Evolutionary conservation across 2,797 vertebrate genomes (phyloP), one percentile per base, ranked within the genome.

Genomic region (Yasuhikotakia modesta): DNA sequence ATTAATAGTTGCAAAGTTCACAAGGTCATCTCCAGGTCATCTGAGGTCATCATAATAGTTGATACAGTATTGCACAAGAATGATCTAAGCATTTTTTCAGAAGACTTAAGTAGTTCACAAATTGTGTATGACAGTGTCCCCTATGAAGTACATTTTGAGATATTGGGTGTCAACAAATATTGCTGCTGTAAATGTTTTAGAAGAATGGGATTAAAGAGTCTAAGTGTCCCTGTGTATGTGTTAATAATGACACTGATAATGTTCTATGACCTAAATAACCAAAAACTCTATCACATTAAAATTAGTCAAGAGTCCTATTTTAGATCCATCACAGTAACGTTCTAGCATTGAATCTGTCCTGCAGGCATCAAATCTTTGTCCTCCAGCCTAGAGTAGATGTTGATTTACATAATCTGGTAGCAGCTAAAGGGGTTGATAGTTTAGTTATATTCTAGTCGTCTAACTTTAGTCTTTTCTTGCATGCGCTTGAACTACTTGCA

Each of bases 401-500:
- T 65, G n/a, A 39, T 70, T 58, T 60, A 50, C 16, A 76, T 27
- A 35, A 66, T 30, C 24, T 71, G 21, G 13, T 11, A 19, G 32
- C 48, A 50, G 45, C 79, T 79, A 81, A 73, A 73, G 64, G 76
- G 70, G 21, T 60, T 50, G 67, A 17, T 58, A 67, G 43, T 77
- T 83, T 70, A 73, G n/a, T 77, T 68, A 73, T 45, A 19, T 19
- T 63, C 78, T 80, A 76, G 55, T 78, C 76, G 72, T 48, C 79
- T 84, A 68, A 72, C 43, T 58, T 43, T 16, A 39, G 22, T 64
- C 46, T 79, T 76, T 60, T 82, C 65, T 75, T 24, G 71, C 85
- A 86, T 84, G 83, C 85, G 81, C 55, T 83, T 81, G 27, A 79
- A 63, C 77, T 76, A 79, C 76, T 78, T 55, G 78, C 50, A 77